Evolutionary conservation across 1,140 invertebrate genomes (phyloP).

Genomic region (Scylla paramamosain): DNA sequence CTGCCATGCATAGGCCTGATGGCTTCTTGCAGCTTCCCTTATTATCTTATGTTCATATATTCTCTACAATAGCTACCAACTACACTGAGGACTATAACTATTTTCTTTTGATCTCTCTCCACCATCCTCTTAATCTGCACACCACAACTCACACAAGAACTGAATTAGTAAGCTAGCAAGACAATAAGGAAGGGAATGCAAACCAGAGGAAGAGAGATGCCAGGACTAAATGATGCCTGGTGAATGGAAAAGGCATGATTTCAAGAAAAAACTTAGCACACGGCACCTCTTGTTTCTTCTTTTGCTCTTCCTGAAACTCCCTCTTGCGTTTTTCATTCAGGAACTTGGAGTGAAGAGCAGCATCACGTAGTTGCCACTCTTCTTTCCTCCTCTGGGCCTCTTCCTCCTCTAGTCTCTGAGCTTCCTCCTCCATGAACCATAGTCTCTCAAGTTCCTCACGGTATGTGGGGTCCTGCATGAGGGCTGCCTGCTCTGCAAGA

Average conservation of each 20-base stretch:
- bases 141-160: background rate
- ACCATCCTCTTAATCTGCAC: no score
- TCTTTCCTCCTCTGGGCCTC: constrained; percentile 54
- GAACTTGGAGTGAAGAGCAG: constrained; percentile 64
- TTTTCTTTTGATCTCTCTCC: no score
- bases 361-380: constrained; percentile 64
- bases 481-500: constrained; percentile 51
- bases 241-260: no score
- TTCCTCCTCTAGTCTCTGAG: constrained; percentile 54
- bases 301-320: constrained; percentile 44
- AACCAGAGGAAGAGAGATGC: background rate
- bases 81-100: no score
- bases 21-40: no score
- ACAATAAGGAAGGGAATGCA: no score
- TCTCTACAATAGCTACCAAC: no score
- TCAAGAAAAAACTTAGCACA: background rate
- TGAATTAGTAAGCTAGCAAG: background rate
- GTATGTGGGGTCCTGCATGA: constrained; percentile 48
- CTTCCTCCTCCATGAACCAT: constrained; percentile 37
- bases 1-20: background rate
- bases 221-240: no score
- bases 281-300: constrained; percentile 60
- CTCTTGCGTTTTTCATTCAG: constrained; percentile 47
- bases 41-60: no score
- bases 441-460: constrained; percentile 57